Evolutionary conservation across 2,797 vertebrate genomes (phyloP).

Genomic region (Tapera naevia): DNA sequence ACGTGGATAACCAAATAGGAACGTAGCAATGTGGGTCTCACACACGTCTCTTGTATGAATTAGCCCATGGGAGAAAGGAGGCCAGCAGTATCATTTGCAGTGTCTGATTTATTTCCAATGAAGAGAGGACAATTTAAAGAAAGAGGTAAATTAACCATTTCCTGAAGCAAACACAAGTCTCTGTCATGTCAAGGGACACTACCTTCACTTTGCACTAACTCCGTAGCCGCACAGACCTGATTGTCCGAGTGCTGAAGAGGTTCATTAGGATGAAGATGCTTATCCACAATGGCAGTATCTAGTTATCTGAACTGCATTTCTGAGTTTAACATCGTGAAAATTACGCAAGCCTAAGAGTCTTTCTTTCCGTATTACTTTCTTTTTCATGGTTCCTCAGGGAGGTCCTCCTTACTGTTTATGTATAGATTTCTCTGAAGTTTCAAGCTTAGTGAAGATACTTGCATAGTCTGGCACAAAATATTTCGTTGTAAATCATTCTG

Average conservation of each 20-base stretch:
- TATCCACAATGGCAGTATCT: not conserved
- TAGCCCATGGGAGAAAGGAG: no score
- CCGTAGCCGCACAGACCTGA: not conserved
- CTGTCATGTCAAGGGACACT: accelerated
- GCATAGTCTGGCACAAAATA: not conserved
- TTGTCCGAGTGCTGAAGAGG: not conserved
- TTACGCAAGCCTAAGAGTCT: not conserved
- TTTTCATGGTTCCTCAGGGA: not conserved
- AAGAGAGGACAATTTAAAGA: not conserved
- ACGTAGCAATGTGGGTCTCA: no score
- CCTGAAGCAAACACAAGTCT: not conserved
- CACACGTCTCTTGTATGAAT: no score
- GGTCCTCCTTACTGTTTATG: not conserved
- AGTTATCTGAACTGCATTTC: not conserved
- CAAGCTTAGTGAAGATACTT: not conserved
- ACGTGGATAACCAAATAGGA: no score
- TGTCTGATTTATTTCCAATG: not conserved
- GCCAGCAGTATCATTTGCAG: no score
- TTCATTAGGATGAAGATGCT: not conserved
- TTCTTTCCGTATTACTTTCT: not conserved
- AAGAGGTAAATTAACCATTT: not conserved
- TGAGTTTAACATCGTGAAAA: not conserved
- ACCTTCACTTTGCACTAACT: not conserved
- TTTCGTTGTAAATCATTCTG: not conserved
- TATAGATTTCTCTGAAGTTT: not conserved